These are phyloP conservation scores for Prunella himalayana DNA, from an alignment of 2,113 vertebrate species.

Conservation along the genomic window DNA sequence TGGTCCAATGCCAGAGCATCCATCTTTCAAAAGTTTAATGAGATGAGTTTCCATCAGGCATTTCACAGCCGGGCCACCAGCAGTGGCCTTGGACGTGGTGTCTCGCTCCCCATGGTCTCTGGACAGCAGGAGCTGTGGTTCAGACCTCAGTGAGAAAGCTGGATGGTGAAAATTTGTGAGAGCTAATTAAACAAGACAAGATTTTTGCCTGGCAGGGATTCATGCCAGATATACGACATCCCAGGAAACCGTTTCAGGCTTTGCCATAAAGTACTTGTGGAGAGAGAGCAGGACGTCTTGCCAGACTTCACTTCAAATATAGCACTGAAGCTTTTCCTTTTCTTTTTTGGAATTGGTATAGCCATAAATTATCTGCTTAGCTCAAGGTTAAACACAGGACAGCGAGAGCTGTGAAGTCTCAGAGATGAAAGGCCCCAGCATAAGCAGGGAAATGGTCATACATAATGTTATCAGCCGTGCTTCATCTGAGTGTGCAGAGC, in stretches of 20 bases:
- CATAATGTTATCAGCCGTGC: neutral
- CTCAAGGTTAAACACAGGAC: constrained; percentile 26
- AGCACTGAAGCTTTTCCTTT: neutral
- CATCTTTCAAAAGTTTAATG: constrained; percentile 31
- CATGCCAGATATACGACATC: constrained; percentile 20
- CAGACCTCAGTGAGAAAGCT: constrained; percentile 14
- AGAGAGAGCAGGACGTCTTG: neutral
- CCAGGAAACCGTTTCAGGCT: neutral
- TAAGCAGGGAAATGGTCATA: neutral
- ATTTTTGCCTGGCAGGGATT: constrained; percentile 42
- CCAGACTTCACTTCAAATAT: constrained; percentile 29
- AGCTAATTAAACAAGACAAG: constrained; percentile 41
- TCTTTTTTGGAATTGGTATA: neutral
- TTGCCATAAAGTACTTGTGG: constrained; percentile 19
- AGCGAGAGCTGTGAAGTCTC: neutral
- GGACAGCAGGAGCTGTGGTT: constrained; percentile 29
- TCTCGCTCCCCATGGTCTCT: neutral
- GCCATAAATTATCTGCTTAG: constrained; percentile 18
- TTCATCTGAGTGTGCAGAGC: neutral
- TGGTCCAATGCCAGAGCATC: constrained; percentile 52
- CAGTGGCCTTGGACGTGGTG: constrained; percentile 13
- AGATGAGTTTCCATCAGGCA: constrained; percentile 32
- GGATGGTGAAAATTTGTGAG: constrained; percentile 50
- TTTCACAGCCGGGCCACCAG: constrained; percentile 44
- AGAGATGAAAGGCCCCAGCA: neutral